These are phyloP conservation scores for Galendromus occidentalis DNA, from an alignment of 1,140 invertebrate genomes.

Conservation along the genomic window DNA sequence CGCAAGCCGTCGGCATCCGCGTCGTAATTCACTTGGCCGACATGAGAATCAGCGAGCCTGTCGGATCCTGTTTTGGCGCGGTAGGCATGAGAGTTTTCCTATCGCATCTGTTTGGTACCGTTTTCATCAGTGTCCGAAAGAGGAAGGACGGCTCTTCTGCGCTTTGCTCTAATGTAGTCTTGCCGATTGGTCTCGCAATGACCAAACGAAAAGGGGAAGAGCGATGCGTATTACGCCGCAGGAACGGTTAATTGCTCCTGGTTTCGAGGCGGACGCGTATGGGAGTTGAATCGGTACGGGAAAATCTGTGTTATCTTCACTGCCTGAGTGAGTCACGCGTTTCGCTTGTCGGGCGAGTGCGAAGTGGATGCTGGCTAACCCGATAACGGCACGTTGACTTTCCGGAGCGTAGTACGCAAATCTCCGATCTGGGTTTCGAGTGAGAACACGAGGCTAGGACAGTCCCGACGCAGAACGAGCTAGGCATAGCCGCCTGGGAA, in stretches of 20 bases:
- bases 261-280: no score
- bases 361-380: no score
- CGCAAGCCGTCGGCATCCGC: conserved; percentile 18
- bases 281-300: no score
- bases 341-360: no score
- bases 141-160: conserved; percentile 15
- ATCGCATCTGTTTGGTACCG: conserved; percentile 16
- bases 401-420: background rate
- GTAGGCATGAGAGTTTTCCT: conserved; percentile 15
- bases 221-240: background rate
- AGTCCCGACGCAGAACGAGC: background rate
- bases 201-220: background rate
- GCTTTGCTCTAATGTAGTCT: conserved; percentile 8
- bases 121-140: conserved; percentile 19
- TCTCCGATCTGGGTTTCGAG: background rate
- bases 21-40: conserved; percentile 16
- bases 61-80: conserved; percentile 16
- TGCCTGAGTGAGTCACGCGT: no score
- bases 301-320: no score
- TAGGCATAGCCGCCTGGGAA: background rate
- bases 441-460: background rate
- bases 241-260: no score
- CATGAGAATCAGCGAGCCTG: conserved; percentile 15
- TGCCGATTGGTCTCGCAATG: background rate
- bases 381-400: no score